Base-by-base conservation (phyloP, 2,113 vertebrate genomes). In the Ceyx cyanopectus region DNA sequence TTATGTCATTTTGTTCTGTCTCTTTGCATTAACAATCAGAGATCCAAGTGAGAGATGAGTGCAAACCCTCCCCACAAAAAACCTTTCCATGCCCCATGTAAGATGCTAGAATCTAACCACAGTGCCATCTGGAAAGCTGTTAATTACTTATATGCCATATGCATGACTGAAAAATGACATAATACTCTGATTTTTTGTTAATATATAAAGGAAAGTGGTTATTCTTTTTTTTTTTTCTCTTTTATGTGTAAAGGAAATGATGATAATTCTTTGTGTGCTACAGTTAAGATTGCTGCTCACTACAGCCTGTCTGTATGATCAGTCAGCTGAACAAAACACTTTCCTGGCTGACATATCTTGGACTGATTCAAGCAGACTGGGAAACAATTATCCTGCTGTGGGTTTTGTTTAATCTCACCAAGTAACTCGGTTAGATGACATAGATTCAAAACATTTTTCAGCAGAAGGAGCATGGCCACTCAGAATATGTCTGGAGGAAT, bases 61-160 rank as follows among this genome's bases (percentile, higher is more conserved):
- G 20, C 15, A 72, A 87, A 62, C 9, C 5, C 7, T 5, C 2
- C 1, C 3, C 2, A 10, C 37, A 61, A 48, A 51, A 40, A 23
- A 30, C 0, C 15, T 58, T 74, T 76, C 23, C 10, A 1, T 1
- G 1, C 15, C 2, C 6, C 3, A 4, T 32, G 20, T 41, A 56
- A 68, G 16, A 37, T 32, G 13, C 3, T 30, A 20, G 32, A 72
- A 65, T 7, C 11, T 43, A 87, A 32, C 4, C 13, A 23, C 4
- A 13, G 29, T 81, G 7, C 17, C 24, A 10, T 29, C 8, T 62
- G 45, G 43, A 82, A 60, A 63, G 15, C 4, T 53, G 6, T 32
- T 57, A n/a, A 34, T 43, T 18, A 11, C 5, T 50, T 43, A 11
- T 6, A n/a, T 19, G 60, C 14, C 11, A 8, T 11, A 48, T 12